Evolutionary conservation across 1,140 invertebrate genomes (phyloP).

Genomic region (Eufriesea mexicana): DNA sequence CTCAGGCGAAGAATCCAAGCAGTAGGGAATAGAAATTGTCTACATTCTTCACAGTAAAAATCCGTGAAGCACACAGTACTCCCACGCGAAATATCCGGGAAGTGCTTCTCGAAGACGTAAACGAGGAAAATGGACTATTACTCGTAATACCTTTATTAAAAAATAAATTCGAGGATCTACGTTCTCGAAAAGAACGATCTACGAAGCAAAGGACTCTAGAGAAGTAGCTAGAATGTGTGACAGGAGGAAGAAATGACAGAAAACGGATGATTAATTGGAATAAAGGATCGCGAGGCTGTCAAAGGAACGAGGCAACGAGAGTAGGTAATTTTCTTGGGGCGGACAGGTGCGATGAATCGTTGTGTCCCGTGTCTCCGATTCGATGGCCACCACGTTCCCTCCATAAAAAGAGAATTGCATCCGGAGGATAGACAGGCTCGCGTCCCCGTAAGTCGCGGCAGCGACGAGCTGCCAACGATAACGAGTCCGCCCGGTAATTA

Average conservation of each 20-base stretch:
- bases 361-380: not conserved
- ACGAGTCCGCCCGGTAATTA: conserved; percentile 64
- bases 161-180: no score
- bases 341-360: conserved; percentile 26
- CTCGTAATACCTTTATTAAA: no score
- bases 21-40: no score
- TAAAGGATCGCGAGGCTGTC: not conserved
- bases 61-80: no score
- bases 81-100: no score
- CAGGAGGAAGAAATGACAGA: not conserved
- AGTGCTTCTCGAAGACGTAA: no score
- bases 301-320: not conserved
- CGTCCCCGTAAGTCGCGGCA: conserved; percentile 5
- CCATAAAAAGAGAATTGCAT: conserved; percentile 34
- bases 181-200: no score
- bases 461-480: conserved; percentile 42
- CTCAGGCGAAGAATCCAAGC: no score
- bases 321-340: conserved; percentile 1
- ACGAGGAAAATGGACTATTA: no score
- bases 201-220: not conserved
- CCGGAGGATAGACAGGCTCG: not conserved
- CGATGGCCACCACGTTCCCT: not conserved
- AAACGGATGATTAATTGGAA: not conserved
- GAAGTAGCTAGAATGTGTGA: no score
- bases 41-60: no score